Conservation (phyloP, 2,888 invertebrate genomes). For the Lasioglossum marginatum region DNA sequence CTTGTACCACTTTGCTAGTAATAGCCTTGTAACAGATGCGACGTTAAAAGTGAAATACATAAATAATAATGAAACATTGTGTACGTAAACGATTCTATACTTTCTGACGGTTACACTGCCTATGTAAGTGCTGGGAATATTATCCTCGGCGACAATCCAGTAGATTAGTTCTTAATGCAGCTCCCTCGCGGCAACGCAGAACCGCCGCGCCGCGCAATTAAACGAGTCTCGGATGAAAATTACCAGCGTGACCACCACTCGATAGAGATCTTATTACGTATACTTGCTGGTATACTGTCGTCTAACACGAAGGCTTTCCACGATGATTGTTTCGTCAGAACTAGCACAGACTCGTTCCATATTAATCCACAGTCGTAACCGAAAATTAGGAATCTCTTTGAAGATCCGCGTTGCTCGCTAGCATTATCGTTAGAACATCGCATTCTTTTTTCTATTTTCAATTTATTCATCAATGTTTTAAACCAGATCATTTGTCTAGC, state of each 20-base stretch:
- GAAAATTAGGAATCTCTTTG: slow-evolving; percentile 43
- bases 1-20: not conserved
- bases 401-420: not conserved
- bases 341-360: slow-evolving; percentile 32
- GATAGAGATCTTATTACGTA: slow-evolving; percentile 69
- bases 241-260: slow-evolving; percentile 62
- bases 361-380: slow-evolving; percentile 54
- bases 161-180: slow-evolving; percentile 69
- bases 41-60: not conserved
- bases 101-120: slow-evolving; percentile 41
- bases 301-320: slow-evolving; percentile 74
- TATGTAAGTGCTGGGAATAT: slow-evolving; percentile 41
- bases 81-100: slow-evolving; percentile 17
- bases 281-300: slow-evolving; percentile 69
- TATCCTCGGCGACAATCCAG: slow-evolving; percentile 66
- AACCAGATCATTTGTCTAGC: not conserved
- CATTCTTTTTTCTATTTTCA: not conserved
- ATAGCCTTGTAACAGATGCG: not conserved
- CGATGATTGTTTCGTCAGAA: slow-evolving; percentile 70
- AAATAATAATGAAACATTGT: slow-evolving; percentile 4
- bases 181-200: slow-evolving; percentile 59
- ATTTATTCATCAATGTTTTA: not conserved
- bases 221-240: slow-evolving; percentile 70
- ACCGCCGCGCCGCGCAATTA: slow-evolving; percentile 64
- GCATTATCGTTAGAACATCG: not conserved